phyloP scores from a whole-genome alignment of 2,113 vertebrate genomes.

The Sciurus niger region DNA sequence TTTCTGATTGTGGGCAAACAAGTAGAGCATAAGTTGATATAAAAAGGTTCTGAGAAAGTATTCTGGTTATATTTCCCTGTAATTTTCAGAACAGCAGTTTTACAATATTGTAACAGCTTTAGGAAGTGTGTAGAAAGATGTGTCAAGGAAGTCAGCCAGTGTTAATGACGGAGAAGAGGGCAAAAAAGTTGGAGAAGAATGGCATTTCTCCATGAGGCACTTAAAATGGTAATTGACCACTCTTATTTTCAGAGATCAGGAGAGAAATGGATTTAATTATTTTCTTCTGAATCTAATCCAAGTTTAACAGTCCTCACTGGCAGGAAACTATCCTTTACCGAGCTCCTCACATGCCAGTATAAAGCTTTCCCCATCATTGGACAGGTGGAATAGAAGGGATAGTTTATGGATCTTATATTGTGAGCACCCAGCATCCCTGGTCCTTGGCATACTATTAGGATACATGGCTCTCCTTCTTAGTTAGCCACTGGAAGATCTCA shows the following conservation, averaged over 20 bases:
- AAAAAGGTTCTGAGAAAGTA: neutral
- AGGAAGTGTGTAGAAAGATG: constrained; percentile 49
- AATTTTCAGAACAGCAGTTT: constrained; percentile 65
- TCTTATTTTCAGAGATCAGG: constrained; percentile 19
- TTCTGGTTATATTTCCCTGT: constrained; percentile 59
- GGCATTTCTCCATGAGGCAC: neutral
- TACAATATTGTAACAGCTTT: constrained; percentile 44
- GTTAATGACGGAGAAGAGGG: neutral
- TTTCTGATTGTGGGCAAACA: constrained; percentile 31
- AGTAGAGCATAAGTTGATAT: neutral
- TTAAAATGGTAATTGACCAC: neutral
- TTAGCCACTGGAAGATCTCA: neutral
- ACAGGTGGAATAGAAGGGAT: neutral
- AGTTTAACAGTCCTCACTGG: constrained; percentile 1
- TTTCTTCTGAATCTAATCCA: constrained; percentile 55
- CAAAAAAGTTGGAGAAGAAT: too few species aligned
- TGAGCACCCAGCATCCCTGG: neutral
- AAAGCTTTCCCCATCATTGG: neutral
- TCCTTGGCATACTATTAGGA: neutral
- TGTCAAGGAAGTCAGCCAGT: constrained; percentile 68
- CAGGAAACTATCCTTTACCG: constrained; percentile 32
- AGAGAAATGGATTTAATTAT: constrained; percentile 67
- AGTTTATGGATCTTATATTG: neutral
- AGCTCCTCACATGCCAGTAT: neutral
- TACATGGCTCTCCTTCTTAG: neutral